Evolutionary conservation across 2,888 invertebrate species (phyloP).

Genomic region (Xiphydria camelus): DNA sequence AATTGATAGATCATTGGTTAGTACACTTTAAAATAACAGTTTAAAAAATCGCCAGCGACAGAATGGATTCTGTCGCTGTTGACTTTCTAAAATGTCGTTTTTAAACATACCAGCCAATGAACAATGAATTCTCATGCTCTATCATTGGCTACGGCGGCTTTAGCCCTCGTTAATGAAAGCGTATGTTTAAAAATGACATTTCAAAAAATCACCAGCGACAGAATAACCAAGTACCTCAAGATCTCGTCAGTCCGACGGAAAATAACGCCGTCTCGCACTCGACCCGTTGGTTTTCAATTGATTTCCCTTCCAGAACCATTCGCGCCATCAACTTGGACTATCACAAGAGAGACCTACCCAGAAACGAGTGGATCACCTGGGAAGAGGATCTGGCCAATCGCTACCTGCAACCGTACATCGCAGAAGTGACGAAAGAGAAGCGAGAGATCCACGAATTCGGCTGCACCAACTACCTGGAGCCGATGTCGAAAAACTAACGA

Average conservation of each 20-base stretch:
- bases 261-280: background rate
- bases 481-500: too few species aligned
- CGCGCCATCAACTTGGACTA: constrained; percentile 24
- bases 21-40: too few species aligned
- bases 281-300: background rate
- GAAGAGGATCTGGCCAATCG: constrained; percentile 30
- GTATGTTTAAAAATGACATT: background rate
- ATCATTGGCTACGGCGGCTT: too few species aligned
- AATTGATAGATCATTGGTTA: too few species aligned
- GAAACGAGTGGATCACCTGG: constrained; percentile 32
- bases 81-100: too few species aligned
- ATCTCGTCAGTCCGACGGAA: too few species aligned
- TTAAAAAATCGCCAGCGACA: too few species aligned
- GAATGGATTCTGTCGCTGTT: too few species aligned
- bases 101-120: too few species aligned
- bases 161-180: background rate
- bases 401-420: constrained; percentile 24
- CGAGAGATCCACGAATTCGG: constrained; percentile 29
- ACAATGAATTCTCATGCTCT: too few species aligned
- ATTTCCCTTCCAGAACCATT: constrained; percentile 27
- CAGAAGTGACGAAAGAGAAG: constrained; percentile 23
- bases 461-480: constrained; percentile 2
- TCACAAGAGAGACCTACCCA: constrained; percentile 21
- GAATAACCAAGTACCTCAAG: too few species aligned
- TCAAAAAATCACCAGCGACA: too few species aligned